A percentile compares a stretch with the other conserved stretches of the same genome.
phyloP scores from a whole-genome alignment of 1,140 invertebrate genomes.

The Atta cephalotes region DNA sequence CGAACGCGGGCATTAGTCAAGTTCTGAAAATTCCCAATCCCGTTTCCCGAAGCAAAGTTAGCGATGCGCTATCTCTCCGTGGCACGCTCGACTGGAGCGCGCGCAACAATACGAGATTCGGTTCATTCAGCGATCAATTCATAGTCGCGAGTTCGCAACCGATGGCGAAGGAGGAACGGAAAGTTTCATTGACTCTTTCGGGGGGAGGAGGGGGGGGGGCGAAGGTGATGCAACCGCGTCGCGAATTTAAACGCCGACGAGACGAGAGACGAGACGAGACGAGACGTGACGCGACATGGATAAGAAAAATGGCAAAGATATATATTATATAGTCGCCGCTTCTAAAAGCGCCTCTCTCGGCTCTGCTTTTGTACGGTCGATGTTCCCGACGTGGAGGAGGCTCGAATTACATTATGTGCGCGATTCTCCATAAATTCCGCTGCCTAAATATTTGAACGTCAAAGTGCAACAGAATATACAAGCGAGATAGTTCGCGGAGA shows the following conservation, averaged over 20 bases:
- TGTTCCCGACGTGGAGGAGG: not conserved
- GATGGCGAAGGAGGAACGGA: not conserved
- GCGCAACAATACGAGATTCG: conserved; percentile 62
- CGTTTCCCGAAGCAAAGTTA: conserved; percentile 28
- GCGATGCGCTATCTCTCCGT: conserved; percentile 1
- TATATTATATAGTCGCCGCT: conserved; percentile 1
- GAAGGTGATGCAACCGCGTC: not conserved
- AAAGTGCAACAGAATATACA: conserved; percentile 28
- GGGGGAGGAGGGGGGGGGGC: no score
- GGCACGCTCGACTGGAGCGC: conserved; percentile 64
- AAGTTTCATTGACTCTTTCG: conserved; percentile 29
- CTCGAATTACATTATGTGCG: conserved; percentile 55
- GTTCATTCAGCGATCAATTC: conserved; percentile 69
- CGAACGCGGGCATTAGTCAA: not conserved
- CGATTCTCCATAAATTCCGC: conserved; percentile 50
- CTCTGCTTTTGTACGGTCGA: conserved; percentile 43
- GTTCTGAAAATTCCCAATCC: conserved; percentile 19
- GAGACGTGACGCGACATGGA: not conserved
- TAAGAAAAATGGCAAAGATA: conserved; percentile 48
- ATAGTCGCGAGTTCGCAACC: not conserved
- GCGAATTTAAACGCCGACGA: conserved; percentile 31
- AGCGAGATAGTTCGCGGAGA: not conserved
- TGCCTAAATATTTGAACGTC: conserved; percentile 52
- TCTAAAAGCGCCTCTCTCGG: conserved; percentile 41
- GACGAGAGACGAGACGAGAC: not conserved